phyloP scores from a whole-genome alignment of 2,888 invertebrate species.

The Phymatocera aterrima region DNA sequence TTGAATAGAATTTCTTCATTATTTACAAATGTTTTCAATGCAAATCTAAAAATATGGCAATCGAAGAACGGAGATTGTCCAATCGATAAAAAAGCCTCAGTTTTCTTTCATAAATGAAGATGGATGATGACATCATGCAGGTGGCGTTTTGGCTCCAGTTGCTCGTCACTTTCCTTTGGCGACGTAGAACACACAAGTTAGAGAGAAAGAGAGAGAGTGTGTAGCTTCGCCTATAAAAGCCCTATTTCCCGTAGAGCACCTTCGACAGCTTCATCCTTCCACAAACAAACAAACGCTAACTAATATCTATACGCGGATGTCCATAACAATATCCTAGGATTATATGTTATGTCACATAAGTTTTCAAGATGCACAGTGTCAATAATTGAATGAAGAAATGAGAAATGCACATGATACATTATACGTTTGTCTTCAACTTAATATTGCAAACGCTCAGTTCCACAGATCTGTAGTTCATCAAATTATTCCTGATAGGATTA shows the following conservation, averaged over 20 bases:
- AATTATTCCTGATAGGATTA: background rate
- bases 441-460: background rate
- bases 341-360: too few relatives aligned
- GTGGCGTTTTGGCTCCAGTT: slow-evolving; percentile 60
- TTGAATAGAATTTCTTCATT: slow-evolving; percentile 13
- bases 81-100: slow-evolving; percentile 1
- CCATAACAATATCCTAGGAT: background rate
- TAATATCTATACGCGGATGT: slow-evolving; percentile 59
- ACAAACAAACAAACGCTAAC: slow-evolving; percentile 72
- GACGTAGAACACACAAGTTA: slow-evolving; percentile 60
- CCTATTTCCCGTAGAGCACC: slow-evolving; percentile 96
- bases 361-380: slow-evolving; percentile 38
- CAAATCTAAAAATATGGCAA: slow-evolving; percentile 27
- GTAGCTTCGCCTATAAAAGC: slow-evolving; percentile 81
- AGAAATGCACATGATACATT: slow-evolving; percentile 35
- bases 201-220: slow-evolving; percentile 47
- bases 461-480: background rate
- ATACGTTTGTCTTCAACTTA: background rate
- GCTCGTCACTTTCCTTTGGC: slow-evolving; percentile 61
- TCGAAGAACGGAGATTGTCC: background rate
- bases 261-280: slow-evolving; percentile 95
- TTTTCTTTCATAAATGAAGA: slow-evolving; percentile 52
- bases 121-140: slow-evolving; percentile 64
- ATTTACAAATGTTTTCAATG: background rate
- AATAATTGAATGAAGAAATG: slow-evolving; percentile 44